Percentiles rank a stretch among this genome's conserved stretches.
phyloP scores from a whole-genome alignment of 2,888 invertebrate species.

The Ochropleura leucogaster region DNA sequence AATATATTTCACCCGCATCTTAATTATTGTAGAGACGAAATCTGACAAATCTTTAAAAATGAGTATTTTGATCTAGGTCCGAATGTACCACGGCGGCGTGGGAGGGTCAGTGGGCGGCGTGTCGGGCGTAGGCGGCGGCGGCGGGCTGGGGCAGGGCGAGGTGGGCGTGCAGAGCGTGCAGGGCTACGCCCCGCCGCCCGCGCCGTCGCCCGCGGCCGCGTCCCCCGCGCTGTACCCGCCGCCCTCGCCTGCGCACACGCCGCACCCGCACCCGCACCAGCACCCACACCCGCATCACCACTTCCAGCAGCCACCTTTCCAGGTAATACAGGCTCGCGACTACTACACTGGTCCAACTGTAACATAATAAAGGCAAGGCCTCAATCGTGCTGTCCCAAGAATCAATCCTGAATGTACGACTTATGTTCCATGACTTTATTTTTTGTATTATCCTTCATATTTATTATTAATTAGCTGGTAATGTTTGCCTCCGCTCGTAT shows the following conservation, averaged over 20 bases:
- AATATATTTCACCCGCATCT: neutral
- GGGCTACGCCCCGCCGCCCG: constrained; percentile 82
- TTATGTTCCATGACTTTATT: too few relatives aligned
- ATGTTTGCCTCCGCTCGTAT: neutral
- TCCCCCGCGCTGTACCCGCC: constrained; percentile 88
- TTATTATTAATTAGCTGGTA: too few relatives aligned
- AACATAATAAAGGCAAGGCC: too few relatives aligned
- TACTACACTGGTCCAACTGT: too few relatives aligned
- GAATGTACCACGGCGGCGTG: constrained; percentile 91
- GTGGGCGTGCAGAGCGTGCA: constrained; percentile 69
- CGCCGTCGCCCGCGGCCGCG: constrained; percentile 85
- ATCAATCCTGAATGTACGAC: too few relatives aligned
- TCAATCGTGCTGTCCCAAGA: too few relatives aligned
- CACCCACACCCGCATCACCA: constrained; percentile 79
- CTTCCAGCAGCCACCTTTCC: constrained; percentile 87
- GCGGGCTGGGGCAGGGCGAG: constrained; percentile 76
- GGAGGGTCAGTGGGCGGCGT: constrained; percentile 59
- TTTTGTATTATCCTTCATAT: too few relatives aligned
- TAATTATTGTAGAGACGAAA: neutral
- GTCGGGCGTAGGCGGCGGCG: constrained; percentile 71
- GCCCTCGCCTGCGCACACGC: constrained; percentile 88
- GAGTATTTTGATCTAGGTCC: constrained; percentile 82
- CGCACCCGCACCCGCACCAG: constrained; percentile 82
- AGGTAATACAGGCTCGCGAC: constrained; percentile 72
- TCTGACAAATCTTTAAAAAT: neutral